Evolutionary conservation across 2,113 vertebrate species (phyloP).

Genomic region (Hippocampus barbouri): DNA sequence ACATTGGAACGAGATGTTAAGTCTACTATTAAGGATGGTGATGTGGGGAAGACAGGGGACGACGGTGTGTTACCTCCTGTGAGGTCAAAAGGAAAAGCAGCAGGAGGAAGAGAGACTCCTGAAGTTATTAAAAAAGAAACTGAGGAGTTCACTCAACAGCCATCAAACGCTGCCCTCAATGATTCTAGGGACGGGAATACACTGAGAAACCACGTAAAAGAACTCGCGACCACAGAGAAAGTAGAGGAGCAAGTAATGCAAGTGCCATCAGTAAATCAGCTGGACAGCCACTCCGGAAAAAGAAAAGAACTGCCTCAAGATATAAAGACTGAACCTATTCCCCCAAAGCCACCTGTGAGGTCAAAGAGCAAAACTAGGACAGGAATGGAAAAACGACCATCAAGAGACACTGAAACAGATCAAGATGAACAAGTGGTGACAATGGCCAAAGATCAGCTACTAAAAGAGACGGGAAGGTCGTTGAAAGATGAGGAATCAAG

Average conservation of each 20-base stretch:
- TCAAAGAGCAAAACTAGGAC: constrained; percentile 46
- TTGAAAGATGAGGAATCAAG: constrained; percentile 30
- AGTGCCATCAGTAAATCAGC: not conserved
- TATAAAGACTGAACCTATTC: constrained; percentile 1
- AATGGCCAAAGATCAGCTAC: constrained; percentile 10
- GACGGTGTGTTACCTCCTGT: constrained; percentile 41
- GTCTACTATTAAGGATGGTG: constrained; percentile 2
- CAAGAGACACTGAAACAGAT: constrained; percentile 52
- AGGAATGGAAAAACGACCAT: constrained; percentile 39
- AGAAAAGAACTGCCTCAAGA: constrained; percentile 7
- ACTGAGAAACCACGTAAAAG: constrained; percentile 4
- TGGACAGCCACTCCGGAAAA: constrained; percentile 20
- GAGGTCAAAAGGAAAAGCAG: constrained; percentile 39
- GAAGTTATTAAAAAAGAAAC: constrained; percentile 14
- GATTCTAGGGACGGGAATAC: constrained; percentile 18
- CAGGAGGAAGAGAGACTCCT: not conserved
- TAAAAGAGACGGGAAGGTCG: not conserved
- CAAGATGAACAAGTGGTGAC: constrained; percentile 37
- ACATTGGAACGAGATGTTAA: constrained; percentile 3
- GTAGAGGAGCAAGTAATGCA: constrained; percentile 1
- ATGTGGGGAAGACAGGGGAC: constrained; percentile 30
- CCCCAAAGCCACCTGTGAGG: constrained; percentile 55
- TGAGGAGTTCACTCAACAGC: constrained; percentile 31
- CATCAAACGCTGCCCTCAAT: constrained; percentile 4
- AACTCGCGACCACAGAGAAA: constrained; percentile 4